Evolutionary conservation across 2,888 invertebrate genomes (phyloP), one percentile per base, ranked within the genome.

Genomic region (Lingula anatina): DNA sequence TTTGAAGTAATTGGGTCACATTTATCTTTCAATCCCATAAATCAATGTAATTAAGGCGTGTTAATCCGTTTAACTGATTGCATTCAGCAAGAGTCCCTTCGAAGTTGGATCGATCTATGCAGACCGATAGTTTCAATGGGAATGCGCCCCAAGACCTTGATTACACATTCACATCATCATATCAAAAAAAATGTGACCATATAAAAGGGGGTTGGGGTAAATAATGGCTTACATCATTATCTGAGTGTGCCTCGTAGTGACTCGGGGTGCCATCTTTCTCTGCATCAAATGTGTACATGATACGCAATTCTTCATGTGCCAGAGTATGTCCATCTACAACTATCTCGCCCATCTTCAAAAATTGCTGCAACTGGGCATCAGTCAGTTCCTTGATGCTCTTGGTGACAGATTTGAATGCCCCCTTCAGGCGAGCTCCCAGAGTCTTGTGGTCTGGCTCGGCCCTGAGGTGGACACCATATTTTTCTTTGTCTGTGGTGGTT

Each of bases 401-500:
- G 49, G 86, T 87, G 0, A 97, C 88, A 25, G 85, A 82, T 78
- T 96, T 96, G 64, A 95, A 91, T 64, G 90, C 89, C 2, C 87
- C 86, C 77, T 95, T 95, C 37, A 96, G 80, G 52, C 93, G 84
- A 12, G 86, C 84, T 0, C 97, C 99, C 12, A 96, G 82, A 26
- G 86, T 81, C 79, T 91, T 94, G 75, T 93, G 91, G 78, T 99
- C 94, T 0, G 96, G 94, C 71, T 97, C 95, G 1, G 95, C 97
- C 65, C 87, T 83, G 45, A 99, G 76, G 3, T 85, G 85, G 25
- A 99, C 89, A 2, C 93, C 94, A 78, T 92, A 99, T 64, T 88
- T 89, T 59, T 87, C 83, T 77, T 95, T 96, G 66, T 99, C 91
- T 37, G 86, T 86, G 2, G 92, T 90, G 1, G 90, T 81, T 0